Conservation (phyloP, 2,113 vertebrate species). For the Carassius auratus region DNA sequence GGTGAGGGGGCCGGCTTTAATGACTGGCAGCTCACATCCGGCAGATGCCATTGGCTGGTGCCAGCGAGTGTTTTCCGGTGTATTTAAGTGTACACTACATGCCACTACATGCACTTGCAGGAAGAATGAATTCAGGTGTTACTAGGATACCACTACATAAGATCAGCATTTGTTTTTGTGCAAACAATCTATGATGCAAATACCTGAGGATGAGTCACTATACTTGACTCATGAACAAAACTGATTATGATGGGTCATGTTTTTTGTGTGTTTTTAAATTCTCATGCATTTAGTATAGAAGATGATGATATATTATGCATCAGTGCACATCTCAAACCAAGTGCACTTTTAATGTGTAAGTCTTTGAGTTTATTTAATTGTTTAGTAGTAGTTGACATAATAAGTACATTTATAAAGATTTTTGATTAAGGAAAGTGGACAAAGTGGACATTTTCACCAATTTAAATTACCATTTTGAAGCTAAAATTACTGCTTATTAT, state of each 20-base stretch:
- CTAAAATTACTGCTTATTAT: background rate
- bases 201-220: background rate
- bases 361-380: background rate
- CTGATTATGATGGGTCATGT: background rate
- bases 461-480: background rate
- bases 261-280: background rate
- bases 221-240: background rate
- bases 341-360: background rate
- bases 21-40: slow-evolving; percentile 56
- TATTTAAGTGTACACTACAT: slow-evolving; percentile 39
- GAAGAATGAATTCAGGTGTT: slow-evolving; percentile 28
- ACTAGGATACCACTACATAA: slow-evolving; percentile 38
- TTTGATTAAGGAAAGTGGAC: background rate
- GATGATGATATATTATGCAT: background rate
- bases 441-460: background rate
- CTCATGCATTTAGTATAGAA: background rate
- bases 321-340: background rate
- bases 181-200: slow-evolving; percentile 23
- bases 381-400: no score
- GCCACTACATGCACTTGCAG: slow-evolving; percentile 24
- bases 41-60: slow-evolving; percentile 53
- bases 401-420: no score
- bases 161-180: slow-evolving; percentile 16
- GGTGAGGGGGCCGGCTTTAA: slow-evolving; percentile 59
- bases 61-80: slow-evolving; percentile 38